phyloP scores from a whole-genome alignment of 2,888 invertebrate genomes.

The Aradus depressus region DNA sequence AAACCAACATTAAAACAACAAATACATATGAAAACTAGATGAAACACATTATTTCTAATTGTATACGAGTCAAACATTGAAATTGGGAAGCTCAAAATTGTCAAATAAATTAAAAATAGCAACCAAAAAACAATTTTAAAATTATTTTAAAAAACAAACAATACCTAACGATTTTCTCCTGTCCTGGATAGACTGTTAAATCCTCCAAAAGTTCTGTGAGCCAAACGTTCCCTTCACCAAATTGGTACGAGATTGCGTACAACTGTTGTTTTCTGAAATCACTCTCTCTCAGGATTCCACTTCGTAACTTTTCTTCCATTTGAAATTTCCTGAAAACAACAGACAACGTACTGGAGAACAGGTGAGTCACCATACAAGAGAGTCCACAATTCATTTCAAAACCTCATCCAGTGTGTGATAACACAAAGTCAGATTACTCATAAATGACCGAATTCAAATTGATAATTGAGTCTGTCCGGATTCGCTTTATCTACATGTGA shows the following conservation, averaged over 20 bases:
- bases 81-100: neutral
- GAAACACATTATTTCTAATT: neutral
- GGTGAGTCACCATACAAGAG: too few species aligned
- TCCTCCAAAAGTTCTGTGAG: constrained; percentile 19
- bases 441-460: too few species aligned
- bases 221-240: constrained; percentile 22
- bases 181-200: constrained; percentile 21
- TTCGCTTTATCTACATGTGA: too few species aligned
- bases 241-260: constrained; percentile 22
- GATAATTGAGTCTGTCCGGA: too few species aligned
- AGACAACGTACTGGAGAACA: too few species aligned
- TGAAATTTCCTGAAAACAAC: constrained; percentile 20
- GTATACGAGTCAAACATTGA: too few species aligned
- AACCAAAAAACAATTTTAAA: neutral
- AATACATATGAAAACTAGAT: too few species aligned
- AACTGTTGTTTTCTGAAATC: constrained; percentile 25
- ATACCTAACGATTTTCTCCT: constrained; percentile 23
- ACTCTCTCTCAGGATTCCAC: constrained; percentile 21
- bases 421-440: too few species aligned
- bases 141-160: neutral
- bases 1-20: constrained; percentile 3
- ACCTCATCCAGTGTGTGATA: too few species aligned
- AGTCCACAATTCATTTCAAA: too few species aligned
- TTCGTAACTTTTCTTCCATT: constrained; percentile 22
- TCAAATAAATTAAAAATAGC: neutral